Evolutionary conservation across 1,140 invertebrate species (phyloP).

Genomic region (Metaphire vulgaris): DNA sequence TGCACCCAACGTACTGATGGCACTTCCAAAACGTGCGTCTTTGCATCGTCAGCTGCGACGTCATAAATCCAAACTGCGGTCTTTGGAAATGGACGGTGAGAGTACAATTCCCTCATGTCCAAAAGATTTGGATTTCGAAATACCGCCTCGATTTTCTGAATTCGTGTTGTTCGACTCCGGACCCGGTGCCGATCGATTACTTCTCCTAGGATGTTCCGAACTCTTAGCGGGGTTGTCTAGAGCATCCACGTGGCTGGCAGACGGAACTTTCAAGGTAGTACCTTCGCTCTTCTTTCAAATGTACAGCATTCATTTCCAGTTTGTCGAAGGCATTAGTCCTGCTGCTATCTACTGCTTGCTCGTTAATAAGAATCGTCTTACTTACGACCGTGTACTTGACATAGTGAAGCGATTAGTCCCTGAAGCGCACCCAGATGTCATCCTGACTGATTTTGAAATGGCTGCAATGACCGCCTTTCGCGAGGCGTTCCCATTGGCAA

Average conservation of each 20-base stretch:
- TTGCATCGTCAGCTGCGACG: not conserved
- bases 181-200: not conserved
- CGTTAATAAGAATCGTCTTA: not conserved
- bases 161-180: not conserved
- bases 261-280: not conserved
- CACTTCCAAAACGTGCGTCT: not conserved
- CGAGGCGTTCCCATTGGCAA: not conserved
- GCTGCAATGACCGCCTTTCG: conserved; percentile 15
- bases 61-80: not conserved
- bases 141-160: not conserved
- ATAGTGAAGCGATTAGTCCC: not conserved
- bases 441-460: conserved; percentile 24
- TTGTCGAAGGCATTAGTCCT: not conserved
- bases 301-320: conserved; percentile 6
- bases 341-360: conserved; percentile 1
- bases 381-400: not conserved
- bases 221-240: not conserved
- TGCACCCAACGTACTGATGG: not conserved
- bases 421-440: not conserved
- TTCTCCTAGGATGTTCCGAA: not conserved
- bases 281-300: not conserved
- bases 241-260: not conserved
- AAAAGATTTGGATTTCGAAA: conserved; percentile 1
- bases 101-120: not conserved
- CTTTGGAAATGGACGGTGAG: not conserved